These are phyloP conservation scores for Rhynchophorus ferrugineus DNA, from an alignment of 1,140 invertebrate genomes.

Conservation along the genomic window DNA sequence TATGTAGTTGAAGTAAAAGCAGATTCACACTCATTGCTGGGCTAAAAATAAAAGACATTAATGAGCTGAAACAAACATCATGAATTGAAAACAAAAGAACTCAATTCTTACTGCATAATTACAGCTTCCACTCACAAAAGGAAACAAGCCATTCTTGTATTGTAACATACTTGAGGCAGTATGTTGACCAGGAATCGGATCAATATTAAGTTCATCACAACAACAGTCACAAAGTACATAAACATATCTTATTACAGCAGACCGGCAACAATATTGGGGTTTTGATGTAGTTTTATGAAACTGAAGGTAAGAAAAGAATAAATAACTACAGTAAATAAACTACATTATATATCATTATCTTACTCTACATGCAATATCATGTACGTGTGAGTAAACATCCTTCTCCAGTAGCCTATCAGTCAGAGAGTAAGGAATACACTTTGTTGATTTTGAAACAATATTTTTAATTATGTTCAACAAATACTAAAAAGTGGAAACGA, in stretches of 20 bases:
- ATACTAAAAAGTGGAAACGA: not conserved
- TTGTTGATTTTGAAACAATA: conserved; percentile 32
- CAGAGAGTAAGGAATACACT: conserved; percentile 43
- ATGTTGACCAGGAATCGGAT: conserved; percentile 31
- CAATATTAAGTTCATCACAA: conserved; percentile 43
- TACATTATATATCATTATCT: conserved; percentile 10
- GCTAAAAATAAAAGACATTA: too few relatives aligned
- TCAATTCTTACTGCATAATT: not conserved
- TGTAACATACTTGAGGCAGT: not conserved
- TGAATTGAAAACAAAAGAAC: too few relatives aligned
- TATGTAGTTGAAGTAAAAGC: too few relatives aligned
- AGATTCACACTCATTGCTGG: too few relatives aligned
- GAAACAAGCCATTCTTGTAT: not conserved
- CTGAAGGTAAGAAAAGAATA: conserved; percentile 34
- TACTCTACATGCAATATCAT: conserved; percentile 46
- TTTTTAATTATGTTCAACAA: not conserved
- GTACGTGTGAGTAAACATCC: conserved; percentile 44
- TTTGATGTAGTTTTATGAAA: conserved; percentile 44
- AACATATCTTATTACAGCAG: conserved; percentile 47
- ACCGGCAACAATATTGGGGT: conserved; percentile 44
- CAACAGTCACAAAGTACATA: conserved; percentile 49
- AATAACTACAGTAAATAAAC: not conserved
- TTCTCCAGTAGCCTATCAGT: conserved; percentile 43
- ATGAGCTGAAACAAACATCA: too few relatives aligned
- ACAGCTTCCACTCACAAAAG: not conserved